phyloP scores from a whole-genome alignment of 2,888 invertebrate genomes.

The Polymixis lichenea region DNA sequence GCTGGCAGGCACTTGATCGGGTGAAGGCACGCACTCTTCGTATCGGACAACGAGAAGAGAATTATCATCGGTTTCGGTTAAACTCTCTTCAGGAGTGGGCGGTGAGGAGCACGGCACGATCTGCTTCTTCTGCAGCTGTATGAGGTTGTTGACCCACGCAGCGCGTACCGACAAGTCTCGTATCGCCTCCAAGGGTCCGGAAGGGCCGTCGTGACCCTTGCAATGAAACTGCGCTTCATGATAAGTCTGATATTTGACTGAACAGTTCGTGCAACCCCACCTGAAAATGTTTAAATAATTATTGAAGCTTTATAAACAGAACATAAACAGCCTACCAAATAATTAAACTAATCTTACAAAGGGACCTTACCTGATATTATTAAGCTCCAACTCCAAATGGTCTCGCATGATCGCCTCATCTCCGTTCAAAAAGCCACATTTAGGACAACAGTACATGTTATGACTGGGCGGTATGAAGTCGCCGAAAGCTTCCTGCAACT shows the following conservation, averaged over 20 bases:
- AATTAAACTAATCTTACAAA: background rate
- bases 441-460: constrained; percentile 79
- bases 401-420: constrained; percentile 78
- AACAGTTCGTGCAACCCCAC: constrained; percentile 84
- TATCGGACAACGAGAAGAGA: constrained; percentile 83
- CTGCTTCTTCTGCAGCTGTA: constrained; percentile 74
- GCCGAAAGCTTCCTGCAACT: constrained; percentile 80
- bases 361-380: constrained; percentile 81
- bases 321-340: background rate
- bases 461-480: constrained; percentile 74
- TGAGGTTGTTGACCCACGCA: constrained; percentile 77
- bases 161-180: constrained; percentile 75
- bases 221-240: constrained; percentile 86
- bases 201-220: constrained; percentile 73
- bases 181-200: constrained; percentile 77
- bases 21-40: constrained; percentile 77
- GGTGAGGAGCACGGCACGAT: constrained; percentile 63
- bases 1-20: constrained; percentile 65
- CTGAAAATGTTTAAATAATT: constrained; percentile 69
- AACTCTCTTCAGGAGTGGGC: constrained; percentile 35
- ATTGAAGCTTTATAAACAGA: no score
- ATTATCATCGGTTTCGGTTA: constrained; percentile 75
- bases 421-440: constrained; percentile 73
- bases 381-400: constrained; percentile 84
- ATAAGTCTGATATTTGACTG: constrained; percentile 78